Conservation (phyloP, 2,888 invertebrate species). For the Blastobasis lacticolella region DNA sequence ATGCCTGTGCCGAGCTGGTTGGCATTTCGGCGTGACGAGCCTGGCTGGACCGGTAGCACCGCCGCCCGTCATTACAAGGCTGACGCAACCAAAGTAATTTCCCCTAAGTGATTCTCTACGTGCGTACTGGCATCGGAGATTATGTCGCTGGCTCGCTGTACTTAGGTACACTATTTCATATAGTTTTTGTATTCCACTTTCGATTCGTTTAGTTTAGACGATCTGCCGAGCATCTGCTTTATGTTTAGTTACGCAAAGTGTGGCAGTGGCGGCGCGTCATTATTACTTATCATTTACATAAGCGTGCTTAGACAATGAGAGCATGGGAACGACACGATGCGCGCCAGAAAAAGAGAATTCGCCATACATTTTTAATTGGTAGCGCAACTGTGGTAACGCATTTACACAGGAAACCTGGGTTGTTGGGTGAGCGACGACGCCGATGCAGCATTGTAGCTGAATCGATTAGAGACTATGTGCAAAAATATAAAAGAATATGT, state of each 20-base stretch:
- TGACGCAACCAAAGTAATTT: conserved; percentile 5
- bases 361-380: conserved; percentile 4
- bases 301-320: conserved; percentile 28
- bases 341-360: conserved; percentile 19
- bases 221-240: conserved; percentile 2
- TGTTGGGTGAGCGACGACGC: no score
- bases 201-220: background rate
- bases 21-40: conserved; percentile 5
- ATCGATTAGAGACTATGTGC: no score
- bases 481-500: no score
- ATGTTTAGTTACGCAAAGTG: conserved; percentile 24
- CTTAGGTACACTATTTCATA: no score
- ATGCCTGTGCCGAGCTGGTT: conserved; percentile 1
- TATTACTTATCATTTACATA: conserved; percentile 41
- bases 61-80: background rate
- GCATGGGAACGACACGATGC: conserved; percentile 26
- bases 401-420: no score
- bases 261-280: conserved; percentile 20
- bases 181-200: background rate
- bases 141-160: background rate
- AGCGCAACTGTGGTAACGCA: background rate
- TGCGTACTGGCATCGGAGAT: background rate
- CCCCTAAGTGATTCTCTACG: conserved; percentile 1
- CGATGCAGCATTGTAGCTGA: no score
- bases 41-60: background rate